phyloP scores from a whole-genome alignment of 2,797 vertebrate species.

The Strix occidentalis region DNA sequence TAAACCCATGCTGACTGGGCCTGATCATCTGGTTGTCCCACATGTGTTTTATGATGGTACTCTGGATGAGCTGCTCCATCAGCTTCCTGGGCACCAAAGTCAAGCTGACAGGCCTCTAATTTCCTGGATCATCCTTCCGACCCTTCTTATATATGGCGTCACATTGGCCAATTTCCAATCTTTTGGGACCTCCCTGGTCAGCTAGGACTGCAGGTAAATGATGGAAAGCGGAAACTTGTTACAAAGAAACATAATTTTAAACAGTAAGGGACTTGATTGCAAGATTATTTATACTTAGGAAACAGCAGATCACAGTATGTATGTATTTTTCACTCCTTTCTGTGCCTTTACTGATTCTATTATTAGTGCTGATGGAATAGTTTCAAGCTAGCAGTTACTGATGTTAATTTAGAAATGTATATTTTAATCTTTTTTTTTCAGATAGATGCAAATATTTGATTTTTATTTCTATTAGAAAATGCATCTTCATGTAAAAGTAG shows the following conservation, averaged over 20 bases:
- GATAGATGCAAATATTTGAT: neutral
- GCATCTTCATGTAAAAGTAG: neutral
- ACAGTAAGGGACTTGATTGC: neutral
- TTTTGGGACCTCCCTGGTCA: too few relatives aligned
- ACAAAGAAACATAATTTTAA: neutral
- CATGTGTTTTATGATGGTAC: too few relatives aligned
- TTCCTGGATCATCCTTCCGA: too few relatives aligned
- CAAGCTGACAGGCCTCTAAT: too few relatives aligned
- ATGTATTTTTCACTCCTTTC: neutral
- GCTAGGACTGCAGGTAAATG: too few relatives aligned
- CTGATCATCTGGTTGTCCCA: too few relatives aligned
- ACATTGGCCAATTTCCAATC: too few relatives aligned
- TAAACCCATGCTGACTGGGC: too few relatives aligned
- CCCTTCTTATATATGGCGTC: too few relatives aligned
- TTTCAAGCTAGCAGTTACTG: neutral
- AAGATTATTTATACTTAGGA: neutral
- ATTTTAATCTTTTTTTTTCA: neutral
- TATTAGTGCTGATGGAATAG: neutral
- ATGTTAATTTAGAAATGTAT: neutral
- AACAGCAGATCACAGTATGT: neutral
- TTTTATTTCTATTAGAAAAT: neutral
- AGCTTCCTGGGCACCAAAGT: too few relatives aligned
- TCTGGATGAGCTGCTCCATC: too few relatives aligned
- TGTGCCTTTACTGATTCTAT: neutral
- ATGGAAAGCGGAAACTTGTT: neutral